A percentile compares a stretch with the other conserved stretches of the same genome.
Evolutionary conservation across 2,113 vertebrate genomes (phyloP).

Genomic region (Capreolus pygargus): DNA sequence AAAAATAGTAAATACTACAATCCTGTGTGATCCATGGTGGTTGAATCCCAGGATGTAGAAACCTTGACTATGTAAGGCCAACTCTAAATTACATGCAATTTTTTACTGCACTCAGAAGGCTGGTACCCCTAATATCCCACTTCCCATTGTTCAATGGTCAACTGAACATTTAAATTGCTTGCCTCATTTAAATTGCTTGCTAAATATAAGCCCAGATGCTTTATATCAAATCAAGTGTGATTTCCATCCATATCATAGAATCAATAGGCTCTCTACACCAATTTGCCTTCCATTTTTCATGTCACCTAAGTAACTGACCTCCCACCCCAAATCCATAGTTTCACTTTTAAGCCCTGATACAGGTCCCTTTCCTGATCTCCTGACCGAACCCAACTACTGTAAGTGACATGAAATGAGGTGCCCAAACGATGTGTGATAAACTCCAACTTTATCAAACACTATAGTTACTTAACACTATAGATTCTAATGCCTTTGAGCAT

Average conservation of each 20-base stretch:
- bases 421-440: not conserved
- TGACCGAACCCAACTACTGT: not conserved
- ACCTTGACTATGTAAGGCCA: not conserved
- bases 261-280: not conserved
- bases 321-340: not conserved
- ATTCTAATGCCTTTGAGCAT: not conserved
- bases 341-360: not conserved
- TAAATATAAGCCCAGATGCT: not conserved
- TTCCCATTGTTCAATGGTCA: not conserved
- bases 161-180: not conserved
- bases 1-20: not conserved
- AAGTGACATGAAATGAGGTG: not conserved
- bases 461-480: not conserved
- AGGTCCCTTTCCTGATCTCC: not conserved
- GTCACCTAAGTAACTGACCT: not conserved
- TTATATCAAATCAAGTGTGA: not conserved
- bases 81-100: not conserved
- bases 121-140: not conserved
- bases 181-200: not conserved
- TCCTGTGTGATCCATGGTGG: not conserved
- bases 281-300: not conserved
- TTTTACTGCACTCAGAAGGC: not conserved
- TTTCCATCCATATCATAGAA: not conserved
- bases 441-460: not conserved
- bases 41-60: not conserved